These are phyloP conservation scores for Sigmodon hispidus DNA, from an alignment of 2,113 vertebrate genomes.

Conservation along the genomic window DNA sequence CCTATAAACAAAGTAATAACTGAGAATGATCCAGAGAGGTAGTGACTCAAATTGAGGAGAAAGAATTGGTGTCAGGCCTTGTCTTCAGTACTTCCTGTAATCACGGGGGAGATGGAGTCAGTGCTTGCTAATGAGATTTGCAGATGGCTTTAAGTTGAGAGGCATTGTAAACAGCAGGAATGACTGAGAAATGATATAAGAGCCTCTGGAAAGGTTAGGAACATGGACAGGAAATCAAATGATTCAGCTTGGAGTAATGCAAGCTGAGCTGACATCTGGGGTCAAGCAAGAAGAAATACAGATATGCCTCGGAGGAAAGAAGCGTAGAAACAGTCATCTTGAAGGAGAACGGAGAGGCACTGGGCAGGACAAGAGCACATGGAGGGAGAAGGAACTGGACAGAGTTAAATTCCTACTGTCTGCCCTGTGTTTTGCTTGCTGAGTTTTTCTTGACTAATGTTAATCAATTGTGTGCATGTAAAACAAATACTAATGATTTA, in stretches of 20 bases:
- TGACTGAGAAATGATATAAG: constrained; percentile 77
- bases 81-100: constrained; percentile 21
- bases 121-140: constrained; percentile 67
- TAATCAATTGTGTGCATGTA: neutral
- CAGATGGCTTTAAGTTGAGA: constrained; percentile 79
- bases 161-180: constrained; percentile 75
- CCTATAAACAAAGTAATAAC: neutral
- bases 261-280: constrained; percentile 77
- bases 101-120: neutral
- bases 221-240: constrained; percentile 82
- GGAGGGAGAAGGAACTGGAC: neutral
- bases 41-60: neutral
- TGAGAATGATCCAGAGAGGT: neutral
- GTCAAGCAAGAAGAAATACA: constrained; percentile 71
- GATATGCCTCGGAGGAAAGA: constrained; percentile 52
- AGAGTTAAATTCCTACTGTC: neutral
- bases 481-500: neutral
- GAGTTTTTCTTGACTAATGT: constrained; percentile 25
- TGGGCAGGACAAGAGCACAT: neutral
- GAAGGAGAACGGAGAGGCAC: neutral
- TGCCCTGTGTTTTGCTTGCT: neutral
- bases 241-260: constrained; percentile 72
- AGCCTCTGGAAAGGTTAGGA: constrained; percentile 78
- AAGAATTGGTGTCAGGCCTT: constrained; percentile 11
- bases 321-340: constrained; percentile 41